Base-by-base conservation (phyloP, 2,888 invertebrate genomes). In the Melieria crassipennis region DNA sequence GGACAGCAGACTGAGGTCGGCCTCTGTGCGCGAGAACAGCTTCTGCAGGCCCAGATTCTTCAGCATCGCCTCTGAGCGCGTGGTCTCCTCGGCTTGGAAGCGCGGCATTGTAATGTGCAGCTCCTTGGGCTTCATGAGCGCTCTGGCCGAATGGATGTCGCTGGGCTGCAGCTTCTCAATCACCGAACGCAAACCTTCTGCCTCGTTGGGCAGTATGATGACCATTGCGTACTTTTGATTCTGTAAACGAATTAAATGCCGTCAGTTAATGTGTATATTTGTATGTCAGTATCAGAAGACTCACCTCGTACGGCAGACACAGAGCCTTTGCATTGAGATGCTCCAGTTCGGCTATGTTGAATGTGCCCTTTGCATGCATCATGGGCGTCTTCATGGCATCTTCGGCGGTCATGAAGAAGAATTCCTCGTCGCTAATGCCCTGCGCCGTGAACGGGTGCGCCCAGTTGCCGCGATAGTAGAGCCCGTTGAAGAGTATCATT, bases 401-500 rank as follows among this genome's bases (percentile, higher is more conserved):
- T 0, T 88, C 87, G 58, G 88, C 88, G 10, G 90, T 90, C 72
- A 89, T 88, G 80, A 91, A 89, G 87, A 94, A 94, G 73, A 91
- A 89, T 52, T 90, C 89, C 3, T 87, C 80, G 66, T 79, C 81
- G 4, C 89, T 78, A n/a, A 80, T 77, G 5, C 78, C 76, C 66
- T 82, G 74, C 70, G 85, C 83, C 73, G 91, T 89, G 82, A 94
- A 94, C 0, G 91, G 88, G 45, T 89, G 88, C 73, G 90, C 89
- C 94, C 94, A 94, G 10, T 89, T 89, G n/a, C 93, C 93, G 75
- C 92, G 92, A 88, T 93, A 94, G 83, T 92, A 93, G 79, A 94
- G 88, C 0, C 92, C 93, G 79, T 94, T 94, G 78, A 93, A 92
- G 63, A 94, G 87, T 48, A 94, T 85, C 87, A 94, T 89, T 78